These are phyloP conservation scores for Alloscopus bannaensis DNA, from an alignment of 2,888 invertebrate species.

Conservation along the genomic window DNA sequence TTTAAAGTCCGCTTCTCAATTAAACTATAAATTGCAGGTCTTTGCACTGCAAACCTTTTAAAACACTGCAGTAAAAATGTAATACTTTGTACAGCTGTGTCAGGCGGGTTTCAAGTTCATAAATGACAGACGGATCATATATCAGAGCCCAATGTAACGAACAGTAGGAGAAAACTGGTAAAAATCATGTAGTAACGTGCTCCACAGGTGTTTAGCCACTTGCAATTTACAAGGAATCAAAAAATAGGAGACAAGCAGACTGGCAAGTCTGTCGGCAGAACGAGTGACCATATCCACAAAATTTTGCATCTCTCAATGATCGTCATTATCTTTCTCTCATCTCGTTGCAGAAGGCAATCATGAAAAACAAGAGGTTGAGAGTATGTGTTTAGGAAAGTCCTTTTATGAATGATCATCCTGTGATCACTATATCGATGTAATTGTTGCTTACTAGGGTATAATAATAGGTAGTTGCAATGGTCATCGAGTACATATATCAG, in stretches of 20 bases:
- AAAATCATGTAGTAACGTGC: constrained; percentile 29
- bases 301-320: constrained; percentile 4
- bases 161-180: too few relatives aligned
- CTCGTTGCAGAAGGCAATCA: constrained; percentile 1
- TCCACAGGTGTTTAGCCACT: constrained; percentile 42
- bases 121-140: too few relatives aligned
- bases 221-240: constrained; percentile 12
- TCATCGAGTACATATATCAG: not conserved
- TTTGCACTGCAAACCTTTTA: too few relatives aligned
- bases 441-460: constrained; percentile 17
- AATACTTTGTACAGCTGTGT: too few relatives aligned
- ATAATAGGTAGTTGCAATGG: constrained; percentile 10
- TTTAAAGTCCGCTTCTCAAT: too few relatives aligned
- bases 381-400: not conserved
- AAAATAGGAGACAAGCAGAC: constrained; percentile 62
- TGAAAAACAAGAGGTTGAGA: not conserved
- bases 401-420: constrained; percentile 13
- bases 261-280: constrained; percentile 62
- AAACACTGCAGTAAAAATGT: too few relatives aligned
- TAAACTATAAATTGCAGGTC: too few relatives aligned
- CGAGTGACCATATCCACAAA: constrained; percentile 49
- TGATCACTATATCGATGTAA: not conserved
- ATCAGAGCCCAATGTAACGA: too few relatives aligned
- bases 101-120: too few relatives aligned
- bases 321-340: constrained; percentile 13